A percentile compares a stretch with the other conserved stretches of the same genome.
Conservation (phyloP, 2,113 vertebrate genomes). For the Sinosuthora webbiana region DNA sequence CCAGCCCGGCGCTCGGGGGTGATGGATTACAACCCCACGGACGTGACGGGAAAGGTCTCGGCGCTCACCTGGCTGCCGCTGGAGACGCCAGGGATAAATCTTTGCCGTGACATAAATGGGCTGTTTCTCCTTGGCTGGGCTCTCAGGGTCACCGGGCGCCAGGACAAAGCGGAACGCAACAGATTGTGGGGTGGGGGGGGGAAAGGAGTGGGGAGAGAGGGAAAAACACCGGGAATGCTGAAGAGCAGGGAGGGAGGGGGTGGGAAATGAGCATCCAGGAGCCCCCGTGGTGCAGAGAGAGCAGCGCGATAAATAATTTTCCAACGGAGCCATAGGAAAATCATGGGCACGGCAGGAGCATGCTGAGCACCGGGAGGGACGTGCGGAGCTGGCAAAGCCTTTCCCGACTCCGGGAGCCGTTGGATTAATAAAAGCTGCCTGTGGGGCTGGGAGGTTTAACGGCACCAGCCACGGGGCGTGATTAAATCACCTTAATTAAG, state of each 20-base stretch:
- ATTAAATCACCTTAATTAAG: slow-evolving; percentile 1
- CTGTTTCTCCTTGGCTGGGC: slow-evolving; percentile 46
- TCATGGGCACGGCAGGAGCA: neutral
- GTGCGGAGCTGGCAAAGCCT: neutral
- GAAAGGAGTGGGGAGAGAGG: neutral
- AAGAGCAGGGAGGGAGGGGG: neutral
- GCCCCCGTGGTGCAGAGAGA: neutral
- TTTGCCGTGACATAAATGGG: slow-evolving; percentile 39
- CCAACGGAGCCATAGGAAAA: neutral
- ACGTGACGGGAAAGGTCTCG: neutral
- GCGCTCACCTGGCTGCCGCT: neutral
- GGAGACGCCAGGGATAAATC: slow-evolving; percentile 17
- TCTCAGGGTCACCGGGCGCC: neutral
- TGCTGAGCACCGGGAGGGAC: neutral
- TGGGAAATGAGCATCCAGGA: neutral
- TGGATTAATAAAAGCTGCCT: neutral
- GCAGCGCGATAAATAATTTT: neutral
- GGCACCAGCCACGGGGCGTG: fast-evolving
- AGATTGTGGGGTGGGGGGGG: neutral
- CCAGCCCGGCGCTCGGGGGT: neutral
- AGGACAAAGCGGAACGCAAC: neutral
- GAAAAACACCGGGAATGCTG: neutral
- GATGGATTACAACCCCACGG: neutral
- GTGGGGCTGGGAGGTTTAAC: neutral
- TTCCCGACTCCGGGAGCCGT: fast-evolving